Percentiles rank a stretch among this genome's conserved stretches.
These are phyloP conservation scores for Brotula barbata DNA, from an alignment of 2,797 vertebrate species.

Conservation along the genomic window DNA sequence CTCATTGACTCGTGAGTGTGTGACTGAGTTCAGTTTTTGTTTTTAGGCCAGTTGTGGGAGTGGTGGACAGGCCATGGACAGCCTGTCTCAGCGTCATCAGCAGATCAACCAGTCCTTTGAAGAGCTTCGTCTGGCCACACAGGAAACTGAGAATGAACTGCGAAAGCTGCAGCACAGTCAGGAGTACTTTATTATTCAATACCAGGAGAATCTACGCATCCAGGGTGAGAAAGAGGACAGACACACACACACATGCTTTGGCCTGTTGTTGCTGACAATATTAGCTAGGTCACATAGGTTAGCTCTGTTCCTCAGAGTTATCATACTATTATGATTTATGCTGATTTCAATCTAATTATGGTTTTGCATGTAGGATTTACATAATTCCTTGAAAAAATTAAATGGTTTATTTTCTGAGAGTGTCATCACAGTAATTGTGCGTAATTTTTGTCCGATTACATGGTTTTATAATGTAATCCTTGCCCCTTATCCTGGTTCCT, in stretches of 20 bases:
- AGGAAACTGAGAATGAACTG: conserved; percentile 91
- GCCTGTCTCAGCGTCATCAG: conserved; percentile 92
- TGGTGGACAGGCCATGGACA: conserved; percentile 81
- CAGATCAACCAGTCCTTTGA: conserved; percentile 93
- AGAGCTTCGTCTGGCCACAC: conserved; percentile 83
- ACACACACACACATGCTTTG: not conserved
- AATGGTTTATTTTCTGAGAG: too few species aligned
- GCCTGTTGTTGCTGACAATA: too few species aligned
- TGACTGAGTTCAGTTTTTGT: conserved; percentile 4
- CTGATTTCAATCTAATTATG: too few species aligned
- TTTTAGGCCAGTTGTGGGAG: conserved; percentile 80
- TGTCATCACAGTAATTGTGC: too few species aligned
- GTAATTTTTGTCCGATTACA: too few species aligned
- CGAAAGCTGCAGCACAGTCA: conserved; percentile 95
- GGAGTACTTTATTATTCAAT: conserved; percentile 97
- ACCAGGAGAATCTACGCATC: conserved; percentile 92
- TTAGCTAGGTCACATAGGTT: too few species aligned
- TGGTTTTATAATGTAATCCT: not conserved
- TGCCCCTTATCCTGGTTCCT: not conserved
- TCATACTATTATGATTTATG: too few species aligned
- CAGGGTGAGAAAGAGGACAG: conserved; percentile 79
- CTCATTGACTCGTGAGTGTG: not conserved
- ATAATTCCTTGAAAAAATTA: too few species aligned
- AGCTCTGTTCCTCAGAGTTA: too few species aligned
- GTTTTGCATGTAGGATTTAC: too few species aligned